These are phyloP conservation scores for Bellardia pandia DNA, from an alignment of 2,888 invertebrate genomes.

Conservation along the genomic window DNA sequence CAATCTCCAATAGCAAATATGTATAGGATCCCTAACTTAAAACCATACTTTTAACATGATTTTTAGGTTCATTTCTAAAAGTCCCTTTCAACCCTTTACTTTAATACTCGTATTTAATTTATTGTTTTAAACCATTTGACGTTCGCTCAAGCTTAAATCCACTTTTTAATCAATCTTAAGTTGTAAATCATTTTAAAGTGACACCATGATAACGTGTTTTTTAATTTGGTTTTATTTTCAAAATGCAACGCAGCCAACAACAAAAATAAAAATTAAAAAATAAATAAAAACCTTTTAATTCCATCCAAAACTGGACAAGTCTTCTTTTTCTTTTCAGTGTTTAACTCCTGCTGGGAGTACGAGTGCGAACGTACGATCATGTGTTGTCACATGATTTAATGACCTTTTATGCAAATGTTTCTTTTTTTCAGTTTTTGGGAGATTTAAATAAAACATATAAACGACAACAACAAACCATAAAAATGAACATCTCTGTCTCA, in stretches of 20 bases:
- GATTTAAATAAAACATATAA: slow-evolving; percentile 34
- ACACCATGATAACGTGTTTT: slow-evolving; percentile 58
- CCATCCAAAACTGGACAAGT: slow-evolving; percentile 49
- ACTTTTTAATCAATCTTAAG: slow-evolving; percentile 61
- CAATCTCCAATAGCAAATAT: no score
- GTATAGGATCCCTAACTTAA: no score
- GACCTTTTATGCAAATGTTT: slow-evolving; percentile 72
- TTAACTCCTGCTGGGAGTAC: slow-evolving; percentile 39
- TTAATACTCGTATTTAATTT: neutral
- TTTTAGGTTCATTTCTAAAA: neutral
- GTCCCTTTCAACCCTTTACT: slow-evolving; percentile 9
- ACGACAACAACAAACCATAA: slow-evolving; percentile 42
- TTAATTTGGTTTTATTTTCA: slow-evolving; percentile 41
- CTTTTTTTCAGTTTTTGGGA: neutral
- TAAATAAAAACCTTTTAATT: slow-evolving; percentile 43
- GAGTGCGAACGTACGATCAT: slow-evolving; percentile 37
- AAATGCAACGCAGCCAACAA: slow-evolving; percentile 9
- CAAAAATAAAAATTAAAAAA: neutral
- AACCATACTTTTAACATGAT: no score
- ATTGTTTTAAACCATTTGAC: slow-evolving; percentile 31
- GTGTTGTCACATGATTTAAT: slow-evolving; percentile 71
- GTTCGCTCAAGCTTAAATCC: neutral
- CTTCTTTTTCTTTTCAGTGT: slow-evolving; percentile 20
- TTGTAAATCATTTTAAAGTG: slow-evolving; percentile 66
- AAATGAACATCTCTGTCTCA: slow-evolving; percentile 27